Percentiles rank a stretch among this genome's conserved stretches.
Evolutionary conservation across 2,888 invertebrate species (phyloP).

Genomic region (Andrena minutula): DNA sequence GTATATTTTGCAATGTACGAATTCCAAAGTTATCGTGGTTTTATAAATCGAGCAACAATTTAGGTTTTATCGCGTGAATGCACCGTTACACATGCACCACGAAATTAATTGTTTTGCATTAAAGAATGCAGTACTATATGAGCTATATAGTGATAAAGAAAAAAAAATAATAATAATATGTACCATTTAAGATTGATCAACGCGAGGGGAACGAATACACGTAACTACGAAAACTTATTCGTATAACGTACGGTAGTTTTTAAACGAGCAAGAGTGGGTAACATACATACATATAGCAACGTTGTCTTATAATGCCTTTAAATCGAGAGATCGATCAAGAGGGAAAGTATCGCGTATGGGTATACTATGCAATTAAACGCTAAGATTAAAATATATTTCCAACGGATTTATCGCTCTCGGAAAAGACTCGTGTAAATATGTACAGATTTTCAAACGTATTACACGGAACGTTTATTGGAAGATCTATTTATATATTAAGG

Average conservation of each 20-base stretch:
- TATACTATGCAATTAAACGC: conserved; percentile 60
- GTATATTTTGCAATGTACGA: conserved; percentile 53
- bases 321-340: conserved; percentile 45
- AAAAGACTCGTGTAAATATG: conserved; percentile 70
- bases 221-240: conserved; percentile 62
- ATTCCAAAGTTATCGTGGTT: conserved; percentile 59
- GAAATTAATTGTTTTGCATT: conserved; percentile 51
- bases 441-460: conserved; percentile 71
- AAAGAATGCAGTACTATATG: conserved; percentile 37
- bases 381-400: conserved; percentile 52
- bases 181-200: conserved; percentile 24
- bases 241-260: conserved; percentile 50
- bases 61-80: conserved; percentile 50
- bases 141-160: conserved; percentile 7
- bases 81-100: conserved; percentile 59
- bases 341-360: conserved; percentile 67
- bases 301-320: conserved; percentile 63
- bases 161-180: too few relatives aligned
- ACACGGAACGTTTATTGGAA: conserved; percentile 62
- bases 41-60: conserved; percentile 57
- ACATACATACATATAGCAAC: conserved; percentile 40
- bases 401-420: conserved; percentile 53
- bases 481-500: conserved; percentile 68
- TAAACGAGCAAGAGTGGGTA: conserved; percentile 56
- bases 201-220: conserved; percentile 40